These are phyloP conservation scores for Ormyrus nitidulus DNA, from an alignment of 2,888 invertebrate species.

Conservation along the genomic window DNA sequence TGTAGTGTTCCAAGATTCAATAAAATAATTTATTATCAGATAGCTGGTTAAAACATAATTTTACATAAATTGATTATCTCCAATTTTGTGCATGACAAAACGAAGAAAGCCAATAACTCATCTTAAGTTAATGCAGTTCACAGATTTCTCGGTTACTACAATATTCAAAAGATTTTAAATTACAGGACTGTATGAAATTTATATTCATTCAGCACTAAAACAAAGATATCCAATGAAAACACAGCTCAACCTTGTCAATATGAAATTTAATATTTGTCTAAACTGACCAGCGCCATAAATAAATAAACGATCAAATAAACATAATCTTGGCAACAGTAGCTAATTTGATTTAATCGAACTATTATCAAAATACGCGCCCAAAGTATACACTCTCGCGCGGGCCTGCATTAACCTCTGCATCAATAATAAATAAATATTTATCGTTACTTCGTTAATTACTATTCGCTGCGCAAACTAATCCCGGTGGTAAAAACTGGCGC, in stretches of 20 bases:
- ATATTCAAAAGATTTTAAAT: too few relatives aligned
- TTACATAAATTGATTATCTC: too few relatives aligned
- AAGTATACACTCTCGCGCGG: slow-evolving; percentile 3
- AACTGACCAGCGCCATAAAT: not conserved
- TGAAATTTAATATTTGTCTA: slow-evolving; percentile 11
- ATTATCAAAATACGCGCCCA: not conserved
- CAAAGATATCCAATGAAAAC: too few relatives aligned
- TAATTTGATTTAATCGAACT: slow-evolving; percentile 37
- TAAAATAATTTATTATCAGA: too few relatives aligned
- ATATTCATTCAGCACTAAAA: too few relatives aligned
- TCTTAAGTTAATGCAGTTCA: too few relatives aligned
- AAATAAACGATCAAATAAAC: slow-evolving; percentile 19
- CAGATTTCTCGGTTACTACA: too few relatives aligned
- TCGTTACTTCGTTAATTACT: slow-evolving; percentile 9
- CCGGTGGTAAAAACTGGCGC: not conserved
- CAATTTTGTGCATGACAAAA: too few relatives aligned
- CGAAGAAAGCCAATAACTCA: too few relatives aligned
- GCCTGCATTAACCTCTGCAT: not conserved
- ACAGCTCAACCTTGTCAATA: not conserved
- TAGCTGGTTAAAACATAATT: too few relatives aligned
- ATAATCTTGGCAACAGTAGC: not conserved
- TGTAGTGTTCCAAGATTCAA: too few relatives aligned
- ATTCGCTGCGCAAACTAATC: slow-evolving; percentile 8
- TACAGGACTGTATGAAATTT: too few relatives aligned
- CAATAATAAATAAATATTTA: slow-evolving; percentile 25